These are phyloP conservation scores for Plotosus lineatus DNA, from an alignment of 2,113 vertebrate genomes.

Conservation along the genomic window DNA sequence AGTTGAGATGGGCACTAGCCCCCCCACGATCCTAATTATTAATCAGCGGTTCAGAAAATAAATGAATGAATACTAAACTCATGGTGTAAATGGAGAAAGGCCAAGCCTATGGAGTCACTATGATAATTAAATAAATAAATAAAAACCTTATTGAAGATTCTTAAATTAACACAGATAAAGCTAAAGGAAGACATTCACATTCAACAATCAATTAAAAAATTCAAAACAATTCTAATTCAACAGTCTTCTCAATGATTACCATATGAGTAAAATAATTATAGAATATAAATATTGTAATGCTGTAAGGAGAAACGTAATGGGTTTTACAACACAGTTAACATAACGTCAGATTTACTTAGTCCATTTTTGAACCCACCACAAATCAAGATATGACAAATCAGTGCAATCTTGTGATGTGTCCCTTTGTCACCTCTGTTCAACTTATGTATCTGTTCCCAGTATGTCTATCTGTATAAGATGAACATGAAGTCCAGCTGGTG, in stretches of 20 bases:
- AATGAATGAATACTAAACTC: background rate
- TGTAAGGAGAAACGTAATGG: background rate
- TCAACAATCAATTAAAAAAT: background rate
- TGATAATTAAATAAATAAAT: too few species aligned
- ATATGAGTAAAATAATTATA: too few species aligned
- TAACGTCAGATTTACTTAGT: slow-evolving; percentile 7
- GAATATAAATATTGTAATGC: slow-evolving; percentile 2
- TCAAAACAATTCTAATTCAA: background rate
- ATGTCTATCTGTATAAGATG: background rate
- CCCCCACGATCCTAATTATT: too few species aligned
- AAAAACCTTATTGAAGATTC: too few species aligned
- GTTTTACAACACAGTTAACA: background rate
- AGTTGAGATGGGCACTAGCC: too few species aligned
- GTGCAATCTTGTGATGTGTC: background rate
- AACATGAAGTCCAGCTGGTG: slow-evolving; percentile 4
- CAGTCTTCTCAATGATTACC: background rate
- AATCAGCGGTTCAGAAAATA: too few species aligned
- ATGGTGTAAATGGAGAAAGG: background rate
- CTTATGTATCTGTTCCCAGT: background rate
- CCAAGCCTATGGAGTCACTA: background rate
- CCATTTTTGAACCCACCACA: background rate
- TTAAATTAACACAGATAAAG: background rate
- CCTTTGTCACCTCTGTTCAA: slow-evolving; percentile 10
- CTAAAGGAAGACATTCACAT: background rate
- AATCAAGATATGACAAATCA: background rate